A percentile compares a stretch with the other conserved stretches of the same genome.
phyloP scores from a whole-genome alignment of 2,113 vertebrate genomes.

The Percopsis transmontana region DNA sequence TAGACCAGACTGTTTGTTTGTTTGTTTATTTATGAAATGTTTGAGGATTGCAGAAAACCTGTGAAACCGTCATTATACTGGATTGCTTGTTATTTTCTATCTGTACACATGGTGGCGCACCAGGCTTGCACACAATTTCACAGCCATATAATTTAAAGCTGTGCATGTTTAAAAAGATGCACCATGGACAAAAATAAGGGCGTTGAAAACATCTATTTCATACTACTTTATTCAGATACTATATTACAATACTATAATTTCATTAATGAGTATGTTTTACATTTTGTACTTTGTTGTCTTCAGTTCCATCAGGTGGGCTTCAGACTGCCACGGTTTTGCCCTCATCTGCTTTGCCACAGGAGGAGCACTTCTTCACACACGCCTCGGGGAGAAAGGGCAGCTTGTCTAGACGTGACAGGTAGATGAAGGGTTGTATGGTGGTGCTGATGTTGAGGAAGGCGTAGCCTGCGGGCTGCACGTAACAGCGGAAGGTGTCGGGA shows the following conservation, averaged over 20 bases:
- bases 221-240: too few relatives aligned
- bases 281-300: too few relatives aligned
- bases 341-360: constrained; percentile 1
- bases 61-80: too few relatives aligned
- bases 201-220: background rate
- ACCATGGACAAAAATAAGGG: background rate
- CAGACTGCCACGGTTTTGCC: constrained; percentile 1
- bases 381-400: constrained; percentile 63
- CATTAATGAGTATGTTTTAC: too few relatives aligned
- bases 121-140: constrained; percentile 15
- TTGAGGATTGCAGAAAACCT: too few relatives aligned
- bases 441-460: constrained; percentile 80
- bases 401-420: constrained; percentile 72
- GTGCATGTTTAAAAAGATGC: background rate
- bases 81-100: constrained; percentile 9
- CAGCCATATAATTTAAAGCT: too few relatives aligned
- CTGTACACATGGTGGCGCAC: constrained; percentile 66
- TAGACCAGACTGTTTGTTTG: too few relatives aligned
- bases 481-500: constrained; percentile 68
- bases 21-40: too few relatives aligned
- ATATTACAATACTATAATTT: too few relatives aligned
- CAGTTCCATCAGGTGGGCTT: constrained; percentile 23
- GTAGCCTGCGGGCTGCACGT: constrained; percentile 72
- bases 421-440: constrained; percentile 77
- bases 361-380: constrained; percentile 45